Evolutionary conservation across 2,113 vertebrate species (phyloP).

Genomic region (Psettodes erumei): DNA sequence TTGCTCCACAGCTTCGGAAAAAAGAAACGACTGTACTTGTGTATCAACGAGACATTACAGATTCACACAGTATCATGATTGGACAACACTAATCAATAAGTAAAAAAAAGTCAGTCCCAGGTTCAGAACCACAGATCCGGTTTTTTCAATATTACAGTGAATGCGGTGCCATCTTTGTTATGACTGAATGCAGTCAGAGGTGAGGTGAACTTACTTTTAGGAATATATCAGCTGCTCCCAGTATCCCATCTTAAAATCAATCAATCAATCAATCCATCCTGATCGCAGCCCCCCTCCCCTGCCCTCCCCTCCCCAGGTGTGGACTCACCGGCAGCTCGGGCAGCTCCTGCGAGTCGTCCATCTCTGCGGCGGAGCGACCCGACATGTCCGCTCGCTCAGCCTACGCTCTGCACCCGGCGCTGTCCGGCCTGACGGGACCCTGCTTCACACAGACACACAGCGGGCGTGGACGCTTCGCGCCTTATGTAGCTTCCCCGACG

Average conservation of each 20-base stretch:
- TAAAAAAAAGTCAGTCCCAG: no score
- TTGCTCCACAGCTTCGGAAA: neutral
- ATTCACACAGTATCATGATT: neutral
- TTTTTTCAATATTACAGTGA: no score
- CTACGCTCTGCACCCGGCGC: slow-evolving; percentile 69
- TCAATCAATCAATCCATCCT: no score
- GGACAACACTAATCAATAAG: no score
- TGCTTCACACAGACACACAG: slow-evolving; percentile 58
- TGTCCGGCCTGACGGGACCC: slow-evolving; percentile 68
- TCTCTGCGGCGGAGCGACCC: slow-evolving; percentile 65
- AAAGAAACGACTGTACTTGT: neutral
- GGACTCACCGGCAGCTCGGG: slow-evolving; percentile 80
- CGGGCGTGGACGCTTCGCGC: no score
- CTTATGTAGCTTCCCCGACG: slow-evolving; percentile 63
- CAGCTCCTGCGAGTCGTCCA: slow-evolving; percentile 83
- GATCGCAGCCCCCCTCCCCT: neutral
- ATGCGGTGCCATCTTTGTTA: no score
- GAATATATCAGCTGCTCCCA: no score
- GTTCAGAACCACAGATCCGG: no score
- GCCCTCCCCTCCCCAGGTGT: neutral
- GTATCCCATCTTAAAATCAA: neutral
- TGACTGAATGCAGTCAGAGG: no score
- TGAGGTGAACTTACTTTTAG: no score
- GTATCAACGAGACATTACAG: neutral
- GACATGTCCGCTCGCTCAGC: slow-evolving; percentile 66